phyloP scores from a whole-genome alignment of 2,113 vertebrate species.

The Atherinomorus stipes region DNA sequence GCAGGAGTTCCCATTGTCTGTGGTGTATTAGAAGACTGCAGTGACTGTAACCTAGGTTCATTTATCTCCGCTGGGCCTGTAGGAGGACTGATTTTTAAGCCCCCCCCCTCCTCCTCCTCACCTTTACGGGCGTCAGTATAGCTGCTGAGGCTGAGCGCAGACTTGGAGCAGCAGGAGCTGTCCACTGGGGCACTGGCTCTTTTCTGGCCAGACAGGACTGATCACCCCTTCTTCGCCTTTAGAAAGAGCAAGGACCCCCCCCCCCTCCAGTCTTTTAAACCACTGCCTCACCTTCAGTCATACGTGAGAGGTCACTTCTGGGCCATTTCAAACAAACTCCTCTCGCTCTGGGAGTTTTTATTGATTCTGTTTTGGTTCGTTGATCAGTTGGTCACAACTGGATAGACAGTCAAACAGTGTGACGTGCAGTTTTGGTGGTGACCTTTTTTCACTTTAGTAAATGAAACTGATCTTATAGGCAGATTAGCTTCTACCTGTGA shows the following conservation, averaged over 20 bases:
- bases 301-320: slow-evolving; percentile 82
- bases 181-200: slow-evolving; percentile 84
- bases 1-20: slow-evolving; percentile 89
- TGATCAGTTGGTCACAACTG: slow-evolving; percentile 65
- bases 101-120: slow-evolving; percentile 66
- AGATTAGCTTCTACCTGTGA: slow-evolving; percentile 33
- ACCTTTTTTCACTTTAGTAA: slow-evolving; percentile 35
- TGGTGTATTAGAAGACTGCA: slow-evolving; percentile 90
- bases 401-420: slow-evolving; percentile 65
- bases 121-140: slow-evolving; percentile 80
- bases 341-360: slow-evolving; percentile 74
- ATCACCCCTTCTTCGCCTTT: slow-evolving; percentile 81
- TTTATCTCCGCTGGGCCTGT: slow-evolving; percentile 88
- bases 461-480: slow-evolving; percentile 32
- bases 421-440: slow-evolving; percentile 35
- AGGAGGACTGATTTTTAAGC: slow-evolving; percentile 83
- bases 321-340: slow-evolving; percentile 78
- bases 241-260: slow-evolving; percentile 55
- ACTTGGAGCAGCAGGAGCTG: slow-evolving; percentile 91
- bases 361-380: slow-evolving; percentile 77
- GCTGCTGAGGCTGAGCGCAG: slow-evolving; percentile 76
- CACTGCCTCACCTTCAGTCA: slow-evolving; percentile 64
- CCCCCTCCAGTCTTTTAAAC: slow-evolving; percentile 2
- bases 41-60: slow-evolving; percentile 90
- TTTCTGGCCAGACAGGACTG: slow-evolving; percentile 88